Conservation (phyloP, 1,140 invertebrate genomes). For the Meloidogyne exigua region DNA sequence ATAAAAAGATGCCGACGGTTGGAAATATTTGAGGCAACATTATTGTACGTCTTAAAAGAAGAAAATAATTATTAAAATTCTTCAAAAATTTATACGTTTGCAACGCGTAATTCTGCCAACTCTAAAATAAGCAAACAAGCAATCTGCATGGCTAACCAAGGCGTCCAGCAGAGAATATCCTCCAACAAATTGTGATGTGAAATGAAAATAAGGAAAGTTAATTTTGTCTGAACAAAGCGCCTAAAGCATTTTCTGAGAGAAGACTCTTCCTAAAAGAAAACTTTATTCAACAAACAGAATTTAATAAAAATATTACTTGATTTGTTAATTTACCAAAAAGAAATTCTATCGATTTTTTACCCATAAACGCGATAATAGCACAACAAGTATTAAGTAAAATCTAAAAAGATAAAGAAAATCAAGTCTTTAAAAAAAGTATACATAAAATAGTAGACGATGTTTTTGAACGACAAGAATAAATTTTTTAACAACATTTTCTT, state of each 20-base stretch:
- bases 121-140: constrained; percentile 42
- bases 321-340: constrained; percentile 33
- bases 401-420: constrained; percentile 28
- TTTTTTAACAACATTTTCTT: constrained; percentile 9
- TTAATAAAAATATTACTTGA: constrained; percentile 41
- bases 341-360: constrained; percentile 29
- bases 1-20: constrained; percentile 36
- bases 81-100: constrained; percentile 31
- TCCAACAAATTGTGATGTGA: constrained; percentile 45
- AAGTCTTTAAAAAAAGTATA: constrained; percentile 10
- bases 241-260: constrained; percentile 38
- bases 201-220: constrained; percentile 48
- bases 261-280: constrained; percentile 33
- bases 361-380: constrained; percentile 39
- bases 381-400: constrained; percentile 44
- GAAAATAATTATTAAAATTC: not conserved
- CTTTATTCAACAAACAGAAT: not conserved
- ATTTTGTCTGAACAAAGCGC: constrained; percentile 46
- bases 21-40: constrained; percentile 38
- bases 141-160: constrained; percentile 41
- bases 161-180: constrained; percentile 46
- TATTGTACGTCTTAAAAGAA: constrained; percentile 38
- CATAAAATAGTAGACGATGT: constrained; percentile 43
- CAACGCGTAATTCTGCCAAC: constrained; percentile 26
- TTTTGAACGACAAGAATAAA: constrained; percentile 13